phyloP scores from a whole-genome alignment of 2,113 vertebrate species.

The Formicarius rufipectus region DNA sequence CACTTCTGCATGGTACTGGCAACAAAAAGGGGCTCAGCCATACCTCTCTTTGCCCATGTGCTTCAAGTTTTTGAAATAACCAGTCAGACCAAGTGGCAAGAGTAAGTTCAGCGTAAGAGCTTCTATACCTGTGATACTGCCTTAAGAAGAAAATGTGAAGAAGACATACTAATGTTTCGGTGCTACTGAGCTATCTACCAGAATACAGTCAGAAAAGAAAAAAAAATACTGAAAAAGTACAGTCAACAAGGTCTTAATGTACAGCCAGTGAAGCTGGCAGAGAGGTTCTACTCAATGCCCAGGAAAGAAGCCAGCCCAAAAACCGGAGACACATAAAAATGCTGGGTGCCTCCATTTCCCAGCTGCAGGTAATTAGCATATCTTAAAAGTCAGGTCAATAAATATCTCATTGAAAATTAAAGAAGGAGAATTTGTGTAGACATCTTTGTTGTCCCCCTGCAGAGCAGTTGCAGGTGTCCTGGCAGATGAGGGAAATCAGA shows the following conservation, averaged over 20 bases:
- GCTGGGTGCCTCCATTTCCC: not conserved
- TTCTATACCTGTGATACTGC: not conserved
- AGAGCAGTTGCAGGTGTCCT: not conserved
- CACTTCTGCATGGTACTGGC: not conserved
- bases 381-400: not conserved
- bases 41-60: not conserved
- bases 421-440: not conserved
- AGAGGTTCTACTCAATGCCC: not conserved
- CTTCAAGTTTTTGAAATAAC: not conserved
- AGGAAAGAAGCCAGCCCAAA: not conserved
- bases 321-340: not conserved
- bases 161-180: not conserved
- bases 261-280: not conserved
- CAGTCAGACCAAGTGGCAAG: not conserved
- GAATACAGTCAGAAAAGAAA: not conserved
- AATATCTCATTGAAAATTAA: not conserved
- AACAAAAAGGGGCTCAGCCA: not conserved
- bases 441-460: not conserved
- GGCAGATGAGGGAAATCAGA: not conserved
- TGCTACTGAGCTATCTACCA: not conserved
- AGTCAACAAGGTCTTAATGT: not conserved
- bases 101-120: not conserved
- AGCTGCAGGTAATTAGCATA: not conserved
- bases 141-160: not conserved
- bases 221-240: not conserved